Evolutionary conservation across 2,888 invertebrate species (phyloP).

Genomic region (Diadegma fenestrale): DNA sequence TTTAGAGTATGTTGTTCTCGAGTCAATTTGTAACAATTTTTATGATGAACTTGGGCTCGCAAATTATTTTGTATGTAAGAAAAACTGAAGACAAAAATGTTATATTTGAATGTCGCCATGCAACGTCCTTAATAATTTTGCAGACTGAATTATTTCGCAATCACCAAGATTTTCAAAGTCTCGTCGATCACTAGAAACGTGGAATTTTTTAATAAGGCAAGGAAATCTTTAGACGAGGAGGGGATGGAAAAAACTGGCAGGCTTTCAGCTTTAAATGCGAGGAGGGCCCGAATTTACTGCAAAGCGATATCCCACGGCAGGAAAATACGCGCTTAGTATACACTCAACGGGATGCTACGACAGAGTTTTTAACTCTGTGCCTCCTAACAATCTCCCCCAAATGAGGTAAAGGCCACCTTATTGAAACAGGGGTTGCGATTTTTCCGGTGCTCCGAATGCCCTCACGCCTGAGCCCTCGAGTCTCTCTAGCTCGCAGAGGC

Average conservation of each 20-base stretch:
- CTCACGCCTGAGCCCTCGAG: slow-evolving; percentile 63
- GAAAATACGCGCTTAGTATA: slow-evolving; percentile 63
- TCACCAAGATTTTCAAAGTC: too few species aligned
- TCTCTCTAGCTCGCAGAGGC: slow-evolving; percentile 72
- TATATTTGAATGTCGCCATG: too few species aligned
- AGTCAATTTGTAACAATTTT: too few species aligned
- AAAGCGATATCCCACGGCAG: slow-evolving; percentile 79
- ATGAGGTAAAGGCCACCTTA: slow-evolving; percentile 85
- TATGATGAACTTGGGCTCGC: too few species aligned
- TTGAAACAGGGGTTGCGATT: slow-evolving; percentile 85
- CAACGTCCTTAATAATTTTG: too few species aligned
- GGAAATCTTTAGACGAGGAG: not conserved
- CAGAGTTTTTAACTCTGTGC: slow-evolving; percentile 82
- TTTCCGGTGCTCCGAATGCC: slow-evolving; percentile 79
- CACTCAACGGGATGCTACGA: slow-evolving; percentile 71
- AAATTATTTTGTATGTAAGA: too few species aligned
- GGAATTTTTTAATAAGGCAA: slow-evolving; percentile 46
- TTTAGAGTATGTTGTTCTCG: too few species aligned
- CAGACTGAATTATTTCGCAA: not conserved
- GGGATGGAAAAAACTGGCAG: slow-evolving; percentile 3
- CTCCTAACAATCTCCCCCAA: slow-evolving; percentile 84
- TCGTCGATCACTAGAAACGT: slow-evolving; percentile 7
- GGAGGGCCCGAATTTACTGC: slow-evolving; percentile 80
- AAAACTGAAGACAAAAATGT: too few species aligned
- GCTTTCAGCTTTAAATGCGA: slow-evolving; percentile 66